These are phyloP conservation scores for Semotilus atromaculatus DNA, from an alignment of 2,797 vertebrate species.

Conservation along the genomic window DNA sequence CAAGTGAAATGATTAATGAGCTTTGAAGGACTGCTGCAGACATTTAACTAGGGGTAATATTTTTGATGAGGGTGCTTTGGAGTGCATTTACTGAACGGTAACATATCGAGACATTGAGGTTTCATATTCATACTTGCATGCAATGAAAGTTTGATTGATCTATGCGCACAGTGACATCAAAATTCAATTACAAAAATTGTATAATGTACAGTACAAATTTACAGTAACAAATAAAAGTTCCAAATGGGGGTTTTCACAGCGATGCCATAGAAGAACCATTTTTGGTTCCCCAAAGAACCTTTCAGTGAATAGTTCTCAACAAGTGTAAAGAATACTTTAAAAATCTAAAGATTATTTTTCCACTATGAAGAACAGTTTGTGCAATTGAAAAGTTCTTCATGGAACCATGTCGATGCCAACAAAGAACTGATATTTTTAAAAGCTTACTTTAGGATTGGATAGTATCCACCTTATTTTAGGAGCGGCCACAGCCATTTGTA, in stretches of 20 bases:
- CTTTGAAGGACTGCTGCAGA: constrained; percentile 61
- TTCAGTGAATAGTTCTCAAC: too few relatives aligned
- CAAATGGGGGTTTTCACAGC: not conserved
- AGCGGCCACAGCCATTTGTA: not conserved
- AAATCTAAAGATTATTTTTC: not conserved
- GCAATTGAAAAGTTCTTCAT: not conserved
- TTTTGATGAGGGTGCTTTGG: constrained; percentile 62
- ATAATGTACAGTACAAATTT: not conserved
- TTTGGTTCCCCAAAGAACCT: not conserved
- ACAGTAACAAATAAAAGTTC: not conserved
- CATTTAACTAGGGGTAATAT: constrained; percentile 68
- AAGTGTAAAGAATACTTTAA: not conserved
- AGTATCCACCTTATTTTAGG: not conserved
- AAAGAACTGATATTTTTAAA: not conserved
- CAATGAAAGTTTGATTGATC: not conserved
- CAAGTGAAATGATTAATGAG: constrained; percentile 69
- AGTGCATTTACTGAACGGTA: constrained; percentile 53
- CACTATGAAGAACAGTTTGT: not conserved
- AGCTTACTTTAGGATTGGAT: not conserved
- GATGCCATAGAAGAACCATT: not conserved
- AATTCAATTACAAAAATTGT: not conserved
- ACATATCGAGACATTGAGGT: not conserved
- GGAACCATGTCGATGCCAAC: not conserved
- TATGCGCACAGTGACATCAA: not conserved
- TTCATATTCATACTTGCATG: not conserved